Conservation (phyloP, 2,113 vertebrate species). For the Leiothrix lutea region DNA sequence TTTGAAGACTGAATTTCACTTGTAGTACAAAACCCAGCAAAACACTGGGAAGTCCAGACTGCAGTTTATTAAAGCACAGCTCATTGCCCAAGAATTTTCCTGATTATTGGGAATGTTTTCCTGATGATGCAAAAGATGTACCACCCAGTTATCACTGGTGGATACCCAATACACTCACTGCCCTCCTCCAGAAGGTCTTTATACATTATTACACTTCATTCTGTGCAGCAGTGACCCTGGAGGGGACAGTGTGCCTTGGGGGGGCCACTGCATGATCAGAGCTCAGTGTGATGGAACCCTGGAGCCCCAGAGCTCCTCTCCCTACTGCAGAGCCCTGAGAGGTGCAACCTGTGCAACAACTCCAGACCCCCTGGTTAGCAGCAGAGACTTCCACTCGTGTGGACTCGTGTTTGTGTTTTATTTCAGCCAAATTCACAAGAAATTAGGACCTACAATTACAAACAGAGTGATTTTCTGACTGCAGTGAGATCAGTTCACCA, state of each 20-base stretch:
- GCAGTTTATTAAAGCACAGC: neutral
- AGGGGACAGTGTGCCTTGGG: neutral
- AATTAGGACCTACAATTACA: neutral
- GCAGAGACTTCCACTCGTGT: neutral
- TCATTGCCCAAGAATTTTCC: neutral
- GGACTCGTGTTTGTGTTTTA: neutral
- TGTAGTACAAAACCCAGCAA: neutral
- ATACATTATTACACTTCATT: too few species aligned
- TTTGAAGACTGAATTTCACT: conserved; percentile 4
- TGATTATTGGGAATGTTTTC: neutral
- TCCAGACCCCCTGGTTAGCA: neutral
- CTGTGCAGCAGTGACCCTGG: neutral
- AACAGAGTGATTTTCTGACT: neutral
- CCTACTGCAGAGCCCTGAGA: neutral
- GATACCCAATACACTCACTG: neutral
- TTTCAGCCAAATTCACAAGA: neutral
- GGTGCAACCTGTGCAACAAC: neutral
- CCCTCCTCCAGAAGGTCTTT: neutral
- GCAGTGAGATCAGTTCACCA: neutral
- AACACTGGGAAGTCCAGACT: neutral
- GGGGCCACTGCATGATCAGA: neutral
- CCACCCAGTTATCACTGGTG: neutral
- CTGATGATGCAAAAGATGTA: neutral
- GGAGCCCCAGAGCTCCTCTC: neutral
- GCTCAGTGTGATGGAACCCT: neutral